A percentile compares a stretch with the other conserved stretches of the same genome.
These are phyloP conservation scores for Stegodyphus dumicola DNA, from an alignment of 1,140 invertebrate species.

Conservation along the genomic window DNA sequence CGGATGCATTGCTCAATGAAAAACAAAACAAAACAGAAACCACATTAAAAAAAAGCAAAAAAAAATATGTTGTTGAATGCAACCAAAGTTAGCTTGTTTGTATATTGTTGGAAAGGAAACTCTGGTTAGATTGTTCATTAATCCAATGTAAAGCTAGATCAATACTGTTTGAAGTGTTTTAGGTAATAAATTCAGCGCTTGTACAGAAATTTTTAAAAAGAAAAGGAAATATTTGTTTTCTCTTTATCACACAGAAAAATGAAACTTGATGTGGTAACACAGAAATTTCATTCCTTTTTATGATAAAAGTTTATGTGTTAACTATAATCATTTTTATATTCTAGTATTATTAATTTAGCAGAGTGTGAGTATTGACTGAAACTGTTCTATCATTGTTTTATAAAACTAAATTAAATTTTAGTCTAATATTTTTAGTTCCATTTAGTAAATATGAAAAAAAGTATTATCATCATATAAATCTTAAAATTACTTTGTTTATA, in stretches of 20 bases:
- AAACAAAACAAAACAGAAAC: constrained; percentile 58
- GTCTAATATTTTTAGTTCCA: too few relatives aligned
- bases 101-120: constrained; percentile 59
- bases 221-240: constrained; percentile 59
- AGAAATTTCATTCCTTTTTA: background rate
- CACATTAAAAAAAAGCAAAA: constrained; percentile 38
- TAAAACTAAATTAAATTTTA: too few relatives aligned
- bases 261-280: constrained; percentile 25
- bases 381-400: too few relatives aligned
- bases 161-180: constrained; percentile 62
- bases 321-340: background rate
- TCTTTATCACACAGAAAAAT: constrained; percentile 60
- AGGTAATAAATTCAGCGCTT: constrained; percentile 58
- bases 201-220: constrained; percentile 57
- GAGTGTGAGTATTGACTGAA: too few relatives aligned
- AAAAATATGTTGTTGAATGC: constrained; percentile 53
- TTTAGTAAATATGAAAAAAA: too few relatives aligned
- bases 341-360: background rate
- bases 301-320: background rate
- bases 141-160: constrained; percentile 59
- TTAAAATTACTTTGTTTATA: too few relatives aligned
- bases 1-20: constrained; percentile 62
- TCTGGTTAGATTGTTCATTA: constrained; percentile 61
- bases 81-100: constrained; percentile 61
- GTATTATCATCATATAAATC: too few relatives aligned